These are phyloP conservation scores for Trissonchulus sp. DNA, from an alignment of 2,888 invertebrate species.

Conservation along the genomic window DNA sequence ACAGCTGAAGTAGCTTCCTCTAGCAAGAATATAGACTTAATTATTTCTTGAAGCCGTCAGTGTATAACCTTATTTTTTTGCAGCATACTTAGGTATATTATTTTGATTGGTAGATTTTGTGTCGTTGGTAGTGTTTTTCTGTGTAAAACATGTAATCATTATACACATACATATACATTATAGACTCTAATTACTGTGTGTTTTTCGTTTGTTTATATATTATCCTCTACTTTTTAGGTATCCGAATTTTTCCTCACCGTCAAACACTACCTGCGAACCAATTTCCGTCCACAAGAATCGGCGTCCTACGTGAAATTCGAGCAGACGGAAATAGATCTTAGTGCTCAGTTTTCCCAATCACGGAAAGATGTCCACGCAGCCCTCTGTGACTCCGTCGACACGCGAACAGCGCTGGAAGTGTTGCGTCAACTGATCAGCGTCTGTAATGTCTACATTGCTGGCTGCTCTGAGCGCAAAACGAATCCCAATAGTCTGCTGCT, in stretches of 20 bases:
- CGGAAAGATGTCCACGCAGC: slow-evolving; percentile 41
- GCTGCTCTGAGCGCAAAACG: slow-evolving; percentile 58
- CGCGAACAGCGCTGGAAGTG: slow-evolving; percentile 73
- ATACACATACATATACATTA: too few species aligned
- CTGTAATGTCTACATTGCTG: slow-evolving; percentile 75
- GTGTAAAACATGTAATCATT: too few species aligned
- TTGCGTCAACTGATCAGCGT: slow-evolving; percentile 75
- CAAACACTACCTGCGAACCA: slow-evolving; percentile 64
- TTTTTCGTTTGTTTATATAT: background rate
- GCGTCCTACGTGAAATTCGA: slow-evolving; percentile 69
- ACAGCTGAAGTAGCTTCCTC: too few species aligned
- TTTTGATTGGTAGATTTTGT: too few species aligned
- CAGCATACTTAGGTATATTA: too few species aligned
- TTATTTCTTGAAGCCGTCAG: too few species aligned
- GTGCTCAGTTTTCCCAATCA: slow-evolving; percentile 46
- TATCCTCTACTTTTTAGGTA: background rate
- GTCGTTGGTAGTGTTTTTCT: too few species aligned
- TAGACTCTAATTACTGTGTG: background rate
- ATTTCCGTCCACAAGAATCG: slow-evolving; percentile 57
- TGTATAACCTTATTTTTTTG: too few species aligned
- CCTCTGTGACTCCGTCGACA: slow-evolving; percentile 75
- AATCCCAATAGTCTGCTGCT: slow-evolving; percentile 65
- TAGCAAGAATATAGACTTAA: too few species aligned
- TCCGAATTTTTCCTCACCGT: slow-evolving; percentile 79
- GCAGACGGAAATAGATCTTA: slow-evolving; percentile 64